Evolutionary conservation across 2,888 invertebrate species (phyloP).

Genomic region (Abrostola tripartita): DNA sequence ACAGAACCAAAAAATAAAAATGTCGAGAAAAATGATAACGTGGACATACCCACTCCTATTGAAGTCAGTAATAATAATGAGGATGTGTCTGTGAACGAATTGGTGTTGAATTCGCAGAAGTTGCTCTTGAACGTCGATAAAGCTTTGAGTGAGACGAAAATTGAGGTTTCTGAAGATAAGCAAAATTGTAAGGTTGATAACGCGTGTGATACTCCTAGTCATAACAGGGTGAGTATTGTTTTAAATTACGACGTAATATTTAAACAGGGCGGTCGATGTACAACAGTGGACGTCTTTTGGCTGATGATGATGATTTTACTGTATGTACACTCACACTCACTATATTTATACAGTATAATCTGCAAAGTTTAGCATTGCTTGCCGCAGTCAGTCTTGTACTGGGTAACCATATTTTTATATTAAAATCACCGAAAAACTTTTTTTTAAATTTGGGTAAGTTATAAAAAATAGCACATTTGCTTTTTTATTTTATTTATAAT

Average conservation of each 20-base stretch:
- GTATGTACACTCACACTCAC: not conserved
- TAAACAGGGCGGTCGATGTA: too few species aligned
- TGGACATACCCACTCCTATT: constrained; percentile 32
- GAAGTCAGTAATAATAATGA: constrained; percentile 40
- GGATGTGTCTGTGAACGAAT: constrained; percentile 69
- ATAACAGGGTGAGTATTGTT: constrained; percentile 60
- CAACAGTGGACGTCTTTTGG: too few species aligned
- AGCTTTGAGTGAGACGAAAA: constrained; percentile 63
- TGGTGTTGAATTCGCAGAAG: constrained; percentile 82
- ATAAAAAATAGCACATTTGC: too few species aligned
- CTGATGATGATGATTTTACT: not conserved
- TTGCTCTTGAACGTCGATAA: constrained; percentile 79
- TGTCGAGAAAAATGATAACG: constrained; percentile 63
- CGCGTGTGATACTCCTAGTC: constrained; percentile 47
- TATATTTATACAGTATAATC: too few species aligned
- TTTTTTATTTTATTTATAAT: too few species aligned
- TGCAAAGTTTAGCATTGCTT: too few species aligned
- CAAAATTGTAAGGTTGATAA: constrained; percentile 48
- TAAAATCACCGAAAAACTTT: too few species aligned
- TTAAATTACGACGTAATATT: constrained; percentile 4
- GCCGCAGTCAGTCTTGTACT: too few species aligned
- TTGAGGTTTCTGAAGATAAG: constrained; percentile 11
- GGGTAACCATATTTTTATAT: too few species aligned
- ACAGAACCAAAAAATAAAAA: constrained; percentile 69
- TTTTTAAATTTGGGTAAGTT: too few species aligned